Evolutionary conservation across 2,113 vertebrate genomes (phyloP).

Genomic region (Trichomycterus rosablanca): DNA sequence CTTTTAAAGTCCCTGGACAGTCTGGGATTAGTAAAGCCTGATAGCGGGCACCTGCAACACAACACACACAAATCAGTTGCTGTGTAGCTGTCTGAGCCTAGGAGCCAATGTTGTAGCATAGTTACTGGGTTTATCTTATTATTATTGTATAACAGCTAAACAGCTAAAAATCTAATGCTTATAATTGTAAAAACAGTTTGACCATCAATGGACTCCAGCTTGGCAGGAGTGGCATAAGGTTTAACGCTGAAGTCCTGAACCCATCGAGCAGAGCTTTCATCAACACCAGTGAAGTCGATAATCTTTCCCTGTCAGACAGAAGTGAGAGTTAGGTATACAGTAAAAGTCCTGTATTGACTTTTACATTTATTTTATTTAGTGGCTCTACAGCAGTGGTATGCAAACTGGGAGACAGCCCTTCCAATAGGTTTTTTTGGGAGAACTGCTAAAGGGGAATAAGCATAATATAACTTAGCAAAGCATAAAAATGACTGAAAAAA

Average conservation of each 20-base stretch:
- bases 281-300: slow-evolving; percentile 82
- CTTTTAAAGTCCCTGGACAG: slow-evolving; percentile 83
- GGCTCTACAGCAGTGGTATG: too few relatives aligned
- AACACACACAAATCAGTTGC: neutral
- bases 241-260: slow-evolving; percentile 92
- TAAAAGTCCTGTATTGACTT: neutral
- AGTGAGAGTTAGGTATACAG: too few relatives aligned
- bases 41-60: slow-evolving; percentile 79
- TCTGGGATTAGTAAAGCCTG: slow-evolving; percentile 87
- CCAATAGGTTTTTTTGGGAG: too few relatives aligned
- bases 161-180: neutral
- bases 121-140: too few relatives aligned
- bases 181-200: neutral
- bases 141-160: too few relatives aligned
- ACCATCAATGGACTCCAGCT: slow-evolving; percentile 91
- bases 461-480: too few relatives aligned
- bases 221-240: slow-evolving; percentile 83
- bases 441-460: too few relatives aligned
- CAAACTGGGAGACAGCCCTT: too few relatives aligned
- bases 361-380: too few relatives aligned
- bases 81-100: neutral
- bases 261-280: slow-evolving; percentile 82
- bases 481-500: too few relatives aligned
- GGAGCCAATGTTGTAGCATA: neutral
- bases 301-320: slow-evolving; percentile 76